Evolutionary conservation across 2,888 invertebrate species (phyloP), one percentile per base, ranked within the genome.

Genomic region (Eristalis arbustorum): DNA sequence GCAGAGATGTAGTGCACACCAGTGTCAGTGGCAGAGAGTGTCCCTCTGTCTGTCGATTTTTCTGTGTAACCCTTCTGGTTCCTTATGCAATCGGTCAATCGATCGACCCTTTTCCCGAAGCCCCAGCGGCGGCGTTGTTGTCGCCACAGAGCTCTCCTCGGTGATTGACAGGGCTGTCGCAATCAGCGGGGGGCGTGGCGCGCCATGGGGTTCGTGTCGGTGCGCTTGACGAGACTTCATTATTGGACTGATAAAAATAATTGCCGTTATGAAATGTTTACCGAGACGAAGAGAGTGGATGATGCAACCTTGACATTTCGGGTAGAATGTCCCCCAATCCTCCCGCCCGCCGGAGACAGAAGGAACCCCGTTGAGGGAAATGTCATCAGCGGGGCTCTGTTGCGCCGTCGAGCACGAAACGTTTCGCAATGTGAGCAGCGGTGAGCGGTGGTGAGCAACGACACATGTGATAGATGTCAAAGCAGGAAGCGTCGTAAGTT

Each of bases 251-350:
- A 62, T 67, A 56, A 73, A 67, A 73, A 73, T 73, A 79, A 73
- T 72, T 79, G 61, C 72, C 67, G 72, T 67, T 77, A 77, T 77
- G 77, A 77, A 69, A 77, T 56, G 77, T 76, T 59, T 61, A 56
- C 68, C 6, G 37, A 68, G 56, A 68, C 10, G 10, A 6, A 49
- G 8, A 2, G 18, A 18, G 49, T 49, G 18, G 28, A 28, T 28
- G 28, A 62, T 13, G 13, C 31, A 62, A 62, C 62, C 31, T 62
- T 62, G 62, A 28, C 61, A 61, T 61, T 61, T 61, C 31, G 31
- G 31, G 31, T 0, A 28, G 28, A 61, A 28, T 13, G 0, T n/a
- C 18, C 49, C 49, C 49, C 5, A 5, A 49, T 49, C 34, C 34
- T 11, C 1, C 37, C 1, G 37, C 42, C 42, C 42, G 42, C n/a